These are phyloP conservation scores for Elephas maximus DNA, from an alignment of 2,113 vertebrate species.

Conservation along the genomic window DNA sequence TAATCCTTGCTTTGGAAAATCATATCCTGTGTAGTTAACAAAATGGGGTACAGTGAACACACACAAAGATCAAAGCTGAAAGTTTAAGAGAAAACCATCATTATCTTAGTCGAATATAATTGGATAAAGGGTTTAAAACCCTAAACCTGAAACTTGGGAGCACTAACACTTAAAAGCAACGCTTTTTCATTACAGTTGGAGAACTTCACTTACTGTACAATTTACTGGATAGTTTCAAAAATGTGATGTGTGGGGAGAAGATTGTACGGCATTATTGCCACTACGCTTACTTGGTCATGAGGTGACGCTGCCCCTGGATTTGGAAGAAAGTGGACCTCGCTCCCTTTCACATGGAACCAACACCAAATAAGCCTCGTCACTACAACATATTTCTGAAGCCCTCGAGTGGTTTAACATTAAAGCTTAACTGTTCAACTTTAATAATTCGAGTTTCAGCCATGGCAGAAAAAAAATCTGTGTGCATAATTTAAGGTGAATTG, in stretches of 20 bases:
- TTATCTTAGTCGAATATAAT: not conserved
- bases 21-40: not conserved
- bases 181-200: not conserved
- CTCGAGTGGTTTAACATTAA: slow-evolving; percentile 31
- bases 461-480: slow-evolving; percentile 26
- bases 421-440: slow-evolving; percentile 62
- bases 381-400: slow-evolving; percentile 49
- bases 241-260: not conserved
- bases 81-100: slow-evolving; percentile 14
- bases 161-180: not conserved
- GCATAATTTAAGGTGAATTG: slow-evolving; percentile 57
- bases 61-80: slow-evolving; percentile 39
- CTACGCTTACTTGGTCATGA: not conserved
- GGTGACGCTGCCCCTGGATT: not conserved
- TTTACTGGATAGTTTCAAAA: not conserved
- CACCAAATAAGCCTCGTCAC: not conserved
- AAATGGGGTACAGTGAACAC: not conserved
- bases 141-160: not conserved
- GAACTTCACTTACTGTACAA: not conserved
- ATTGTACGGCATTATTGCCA: not conserved
- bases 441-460: slow-evolving; percentile 22
- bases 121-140: not conserved
- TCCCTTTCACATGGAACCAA: not conserved
- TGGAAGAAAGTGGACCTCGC: not conserved
- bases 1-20: slow-evolving; percentile 49